Evolutionary conservation across 2,797 vertebrate genomes (phyloP).

Genomic region (Rhincodon typus): DNA sequence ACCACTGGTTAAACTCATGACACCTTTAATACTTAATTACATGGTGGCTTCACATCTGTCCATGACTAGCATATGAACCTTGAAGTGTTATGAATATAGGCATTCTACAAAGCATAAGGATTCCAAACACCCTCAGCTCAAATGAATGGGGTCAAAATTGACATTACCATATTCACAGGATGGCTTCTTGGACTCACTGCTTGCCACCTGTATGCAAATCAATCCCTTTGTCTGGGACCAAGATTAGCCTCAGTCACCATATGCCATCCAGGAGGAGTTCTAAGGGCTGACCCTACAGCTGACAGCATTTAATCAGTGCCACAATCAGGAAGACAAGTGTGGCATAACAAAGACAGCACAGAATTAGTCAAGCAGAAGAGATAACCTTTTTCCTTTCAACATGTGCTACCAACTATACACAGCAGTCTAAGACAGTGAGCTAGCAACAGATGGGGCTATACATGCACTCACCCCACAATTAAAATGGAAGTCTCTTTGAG

Average conservation of each 20-base stretch:
- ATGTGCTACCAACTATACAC: constrained; percentile 39
- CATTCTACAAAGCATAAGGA: neutral
- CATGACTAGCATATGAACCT: neutral
- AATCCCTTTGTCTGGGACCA: constrained; percentile 37
- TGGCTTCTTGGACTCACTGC: neutral
- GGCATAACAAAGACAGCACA: constrained; percentile 51
- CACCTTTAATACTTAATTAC: neutral
- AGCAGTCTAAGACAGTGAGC: constrained; percentile 40
- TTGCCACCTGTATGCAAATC: constrained; percentile 83
- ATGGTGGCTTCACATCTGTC: neutral
- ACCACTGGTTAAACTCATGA: neutral
- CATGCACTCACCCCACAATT: constrained; percentile 48
- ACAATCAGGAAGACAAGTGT: constrained; percentile 49
- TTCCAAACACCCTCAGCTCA: neutral
- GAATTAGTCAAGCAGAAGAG: constrained; percentile 34
- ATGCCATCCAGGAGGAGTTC: constrained; percentile 57
- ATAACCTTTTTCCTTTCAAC: constrained; percentile 49
- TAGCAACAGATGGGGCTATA: constrained; percentile 49
- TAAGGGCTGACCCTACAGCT: constrained; percentile 42
- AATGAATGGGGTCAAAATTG: neutral
- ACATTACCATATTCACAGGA: neutral
- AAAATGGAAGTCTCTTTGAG: constrained; percentile 40
- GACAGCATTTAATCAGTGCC: constrained; percentile 25
- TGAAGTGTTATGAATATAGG: neutral
- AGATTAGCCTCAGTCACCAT: constrained; percentile 55